A percentile compares a stretch with the other conserved stretches of the same genome.
phyloP scores from a whole-genome alignment of 2,797 vertebrate species.

The Petrocephalus sullivani region DNA sequence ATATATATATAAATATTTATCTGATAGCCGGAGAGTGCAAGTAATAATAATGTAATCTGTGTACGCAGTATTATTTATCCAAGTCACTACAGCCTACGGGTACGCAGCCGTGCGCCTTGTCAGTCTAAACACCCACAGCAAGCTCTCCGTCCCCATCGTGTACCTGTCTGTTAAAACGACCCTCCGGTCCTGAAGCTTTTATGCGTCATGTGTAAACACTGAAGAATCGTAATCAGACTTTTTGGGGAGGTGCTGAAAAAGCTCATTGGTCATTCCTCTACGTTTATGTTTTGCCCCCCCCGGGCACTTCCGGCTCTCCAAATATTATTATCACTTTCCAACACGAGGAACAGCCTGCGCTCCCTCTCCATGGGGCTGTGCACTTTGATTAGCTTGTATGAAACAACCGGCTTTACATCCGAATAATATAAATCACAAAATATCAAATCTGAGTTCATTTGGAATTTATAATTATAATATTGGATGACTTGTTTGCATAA shows the following conservation, averaged over 20 bases:
- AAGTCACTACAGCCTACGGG: constrained; percentile 40
- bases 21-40: neutral
- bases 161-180: constrained; percentile 41
- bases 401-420: neutral
- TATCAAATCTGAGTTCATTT: neutral
- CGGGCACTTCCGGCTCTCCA: constrained; percentile 54
- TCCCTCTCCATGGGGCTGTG: constrained; percentile 10
- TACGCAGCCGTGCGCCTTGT: constrained; percentile 34
- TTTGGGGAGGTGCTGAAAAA: constrained; percentile 42
- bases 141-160: constrained; percentile 34
- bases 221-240: constrained; percentile 40
- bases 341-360: constrained; percentile 35
- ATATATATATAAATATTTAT: neutral
- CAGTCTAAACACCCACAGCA: constrained; percentile 28
- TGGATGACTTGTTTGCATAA: neutral
- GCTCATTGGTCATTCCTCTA: constrained; percentile 49
- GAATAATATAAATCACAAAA: neutral
- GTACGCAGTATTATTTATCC: constrained; percentile 20
- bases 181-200: constrained; percentile 39
- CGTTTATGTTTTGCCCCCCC: constrained; percentile 39
- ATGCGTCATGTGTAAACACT: constrained; percentile 54
- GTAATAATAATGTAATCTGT: constrained; percentile 17
- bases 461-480: neutral
- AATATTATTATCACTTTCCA: constrained; percentile 53
- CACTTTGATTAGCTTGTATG: neutral